Base-by-base conservation (phyloP, 2,797 vertebrate species). In the Fringilla coelebs region DNA sequence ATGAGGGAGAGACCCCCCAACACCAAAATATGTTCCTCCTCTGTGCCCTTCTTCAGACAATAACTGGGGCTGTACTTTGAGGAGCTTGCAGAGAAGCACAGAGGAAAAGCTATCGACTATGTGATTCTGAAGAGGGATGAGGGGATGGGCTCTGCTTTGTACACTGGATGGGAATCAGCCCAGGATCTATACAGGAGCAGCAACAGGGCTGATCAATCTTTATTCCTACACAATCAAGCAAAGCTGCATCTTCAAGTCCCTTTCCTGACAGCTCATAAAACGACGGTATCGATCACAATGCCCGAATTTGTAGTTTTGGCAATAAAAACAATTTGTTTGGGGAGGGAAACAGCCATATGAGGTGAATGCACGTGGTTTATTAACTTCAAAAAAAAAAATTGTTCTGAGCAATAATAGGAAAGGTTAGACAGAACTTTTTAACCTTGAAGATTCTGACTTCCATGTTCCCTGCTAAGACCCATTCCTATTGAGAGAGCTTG, bases 241-340 rank as follows among this genome's bases (percentile, higher is more conserved):
- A 92, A 82, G 82, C 67, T 90, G 89, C 66, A 25, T 94, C 94
- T 92, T 77, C 86, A n/a, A 71, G 88, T 90, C 89, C 82, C 76
- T 95, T 93, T 75, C 76, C 28, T 88, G 92, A 90, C 46, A 83
- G 92, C 87, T 96, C 90, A 73, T 93, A 94, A 96, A 96, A 94
- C 3, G 41, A 72, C 48, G 45, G 28, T 96, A 97, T 97, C 71
- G 97, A 98, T 97, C 85, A 72, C 43, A 20, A 34, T 22, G 60
- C 76, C 92, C 52, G 63, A 96, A 96, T 97, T 95, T 96, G 97
- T 97, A 80, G 89, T 84, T 97, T 78, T 96, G 96, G 96, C 95
- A 94, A 96, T 97, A 97, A 96, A 96, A 96, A 88, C 82, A 77
- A 97, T 97, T 97, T 97, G 91, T 96, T 93, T 94, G 85, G 74